A percentile compares a stretch with the other conserved stretches of the same genome.
Conservation (phyloP, 2,888 invertebrate genomes). For the Acleris emargana region DNA sequence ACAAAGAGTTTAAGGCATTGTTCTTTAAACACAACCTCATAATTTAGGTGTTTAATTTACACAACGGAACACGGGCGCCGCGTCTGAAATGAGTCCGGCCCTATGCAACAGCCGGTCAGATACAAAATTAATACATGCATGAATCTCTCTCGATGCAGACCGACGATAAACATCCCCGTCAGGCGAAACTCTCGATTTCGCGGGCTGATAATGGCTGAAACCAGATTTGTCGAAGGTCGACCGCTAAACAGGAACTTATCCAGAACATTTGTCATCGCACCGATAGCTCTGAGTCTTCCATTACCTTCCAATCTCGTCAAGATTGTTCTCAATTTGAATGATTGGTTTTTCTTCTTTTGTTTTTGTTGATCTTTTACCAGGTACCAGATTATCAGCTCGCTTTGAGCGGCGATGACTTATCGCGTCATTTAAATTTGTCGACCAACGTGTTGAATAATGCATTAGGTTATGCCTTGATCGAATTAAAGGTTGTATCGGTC, state of each 20-base stretch:
- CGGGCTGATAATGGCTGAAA: constrained; percentile 20
- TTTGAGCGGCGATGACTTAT: constrained; percentile 49
- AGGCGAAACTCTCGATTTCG: constrained; percentile 28
- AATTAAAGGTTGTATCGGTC: constrained; percentile 62
- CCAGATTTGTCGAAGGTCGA: constrained; percentile 27
- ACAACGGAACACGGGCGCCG: neutral
- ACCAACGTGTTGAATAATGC: constrained; percentile 67
- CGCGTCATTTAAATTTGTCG: constrained; percentile 59
- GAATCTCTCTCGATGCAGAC: constrained; percentile 8
- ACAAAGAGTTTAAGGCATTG: constrained; percentile 21
- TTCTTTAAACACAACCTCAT: constrained; percentile 16
- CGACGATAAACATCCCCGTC: constrained; percentile 16
- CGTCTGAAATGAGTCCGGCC: neutral
- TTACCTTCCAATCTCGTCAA: constrained; percentile 25
- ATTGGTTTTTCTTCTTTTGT: constrained; percentile 3
- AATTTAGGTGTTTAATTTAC: neutral
- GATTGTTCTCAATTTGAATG: constrained; percentile 6
- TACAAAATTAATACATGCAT: constrained; percentile 14
- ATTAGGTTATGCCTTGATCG: constrained; percentile 60
- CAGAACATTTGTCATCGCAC: constrained; percentile 22
- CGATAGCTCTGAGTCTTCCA: constrained; percentile 7
- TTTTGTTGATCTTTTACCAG: constrained; percentile 1
- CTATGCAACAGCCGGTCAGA: constrained; percentile 1
- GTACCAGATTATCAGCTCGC: constrained; percentile 36
- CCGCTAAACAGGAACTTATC: constrained; percentile 19